These are phyloP conservation scores for Megaceryle maxima DNA, from an alignment of 2,113 vertebrate genomes.

Conservation along the genomic window DNA sequence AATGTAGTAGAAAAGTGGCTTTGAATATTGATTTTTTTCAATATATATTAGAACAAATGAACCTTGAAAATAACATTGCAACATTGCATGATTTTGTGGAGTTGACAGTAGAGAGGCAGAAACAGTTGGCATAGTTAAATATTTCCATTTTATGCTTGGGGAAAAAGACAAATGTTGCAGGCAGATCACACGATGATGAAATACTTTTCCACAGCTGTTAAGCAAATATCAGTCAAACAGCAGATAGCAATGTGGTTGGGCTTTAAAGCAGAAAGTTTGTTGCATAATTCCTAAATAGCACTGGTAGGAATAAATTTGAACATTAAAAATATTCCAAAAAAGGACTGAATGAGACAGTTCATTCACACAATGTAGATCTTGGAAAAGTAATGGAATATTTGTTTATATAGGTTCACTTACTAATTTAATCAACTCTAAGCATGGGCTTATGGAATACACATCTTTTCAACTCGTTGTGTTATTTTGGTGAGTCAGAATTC, in stretches of 20 bases:
- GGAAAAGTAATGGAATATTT: not conserved
- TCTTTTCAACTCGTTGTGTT: not conserved
- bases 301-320: not conserved
- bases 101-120: not conserved
- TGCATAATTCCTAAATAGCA: not conserved
- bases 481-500: not conserved
- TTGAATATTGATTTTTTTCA: not conserved
- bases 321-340: not conserved
- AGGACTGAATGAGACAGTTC: not conserved
- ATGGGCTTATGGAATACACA: not conserved
- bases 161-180: conserved; percentile 12
- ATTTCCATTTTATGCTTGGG: not conserved
- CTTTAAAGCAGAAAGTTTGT: not conserved
- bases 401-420: not conserved
- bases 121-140: not conserved
- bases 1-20: not conserved
- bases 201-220: not conserved
- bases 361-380: not conserved
- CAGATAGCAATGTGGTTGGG: not conserved
- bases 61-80: not conserved
- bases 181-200: not conserved
- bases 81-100: not conserved
- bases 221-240: conserved; percentile 4
- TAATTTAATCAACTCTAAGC: not conserved
- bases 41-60: not conserved